Evolutionary conservation across 1,140 invertebrate genomes (phyloP).

Genomic region (Drosophila biarmipes): DNA sequence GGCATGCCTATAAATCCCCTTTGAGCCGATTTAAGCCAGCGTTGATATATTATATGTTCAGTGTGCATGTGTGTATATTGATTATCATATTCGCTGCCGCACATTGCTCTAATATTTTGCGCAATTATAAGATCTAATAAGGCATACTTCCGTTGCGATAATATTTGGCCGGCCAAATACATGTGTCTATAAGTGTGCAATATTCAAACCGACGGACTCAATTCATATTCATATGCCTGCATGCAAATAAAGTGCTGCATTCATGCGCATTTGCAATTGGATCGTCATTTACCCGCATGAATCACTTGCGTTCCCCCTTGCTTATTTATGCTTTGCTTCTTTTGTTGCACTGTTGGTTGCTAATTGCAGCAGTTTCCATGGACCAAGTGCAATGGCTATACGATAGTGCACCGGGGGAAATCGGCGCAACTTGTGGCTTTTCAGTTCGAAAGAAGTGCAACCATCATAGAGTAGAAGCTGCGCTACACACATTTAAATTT

Average conservation of each 20-base stretch:
- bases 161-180: conserved; percentile 12
- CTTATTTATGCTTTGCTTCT: conserved; percentile 7
- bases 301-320: conserved; percentile 33
- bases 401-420: background rate
- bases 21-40: background rate
- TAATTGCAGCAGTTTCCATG: conserved; percentile 26
- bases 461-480: too few species aligned
- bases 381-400: conserved; percentile 7
- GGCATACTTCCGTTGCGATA: conserved; percentile 36
- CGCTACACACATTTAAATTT: too few species aligned
- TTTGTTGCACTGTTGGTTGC: conserved; percentile 28
- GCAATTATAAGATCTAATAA: conserved; percentile 33
- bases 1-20: background rate
- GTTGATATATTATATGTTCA: too few species aligned
- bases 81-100: background rate
- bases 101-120: conserved; percentile 6
- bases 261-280: conserved; percentile 12
- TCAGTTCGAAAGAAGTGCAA: too few species aligned
- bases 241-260: conserved; percentile 1
- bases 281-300: conserved; percentile 20
- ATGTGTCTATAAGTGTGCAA: background rate
- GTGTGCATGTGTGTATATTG: too few species aligned
- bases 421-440: too few species aligned
- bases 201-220: background rate
- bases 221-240: background rate